These are phyloP conservation scores for Melinaea menophilus DNA, from an alignment of 2,888 invertebrate genomes.

Conservation along the genomic window DNA sequence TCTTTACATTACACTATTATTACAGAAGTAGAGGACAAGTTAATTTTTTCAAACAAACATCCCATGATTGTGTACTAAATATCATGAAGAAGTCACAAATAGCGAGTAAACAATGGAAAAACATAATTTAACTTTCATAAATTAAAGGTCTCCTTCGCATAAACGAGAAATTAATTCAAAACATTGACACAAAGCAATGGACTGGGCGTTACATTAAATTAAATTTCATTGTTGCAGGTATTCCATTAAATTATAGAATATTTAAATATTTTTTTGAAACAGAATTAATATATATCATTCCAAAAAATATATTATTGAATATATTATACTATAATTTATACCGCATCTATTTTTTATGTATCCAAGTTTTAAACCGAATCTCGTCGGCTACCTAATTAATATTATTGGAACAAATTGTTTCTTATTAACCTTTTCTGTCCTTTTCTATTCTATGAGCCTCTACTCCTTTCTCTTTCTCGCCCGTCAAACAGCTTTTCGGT, in stretches of 20 bases:
- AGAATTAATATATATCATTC: neutral
- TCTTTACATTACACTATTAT: too few species aligned
- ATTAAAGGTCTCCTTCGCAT: too few species aligned
- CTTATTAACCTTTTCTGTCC: slow-evolving; percentile 48
- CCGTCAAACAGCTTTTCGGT: slow-evolving; percentile 45
- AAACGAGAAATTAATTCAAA: too few species aligned
- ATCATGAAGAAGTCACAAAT: neutral
- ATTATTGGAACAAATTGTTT: slow-evolving; percentile 62
- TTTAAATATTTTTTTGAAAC: neutral
- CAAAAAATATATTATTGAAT: too few species aligned
- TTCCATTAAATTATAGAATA: neutral
- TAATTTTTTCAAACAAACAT: too few species aligned
- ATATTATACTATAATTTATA: too few species aligned
- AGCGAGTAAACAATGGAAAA: neutral
- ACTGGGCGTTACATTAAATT: slow-evolving; percentile 5
- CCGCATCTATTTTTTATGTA: too few species aligned
- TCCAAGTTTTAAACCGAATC: slow-evolving; percentile 36
- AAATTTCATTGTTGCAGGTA: neutral
- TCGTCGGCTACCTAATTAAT: slow-evolving; percentile 50
- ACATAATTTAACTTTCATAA: too few species aligned
- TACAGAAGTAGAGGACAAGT: too few species aligned
- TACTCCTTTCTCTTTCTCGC: slow-evolving; percentile 20
- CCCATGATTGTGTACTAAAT: neutral
- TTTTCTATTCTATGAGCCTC: slow-evolving; percentile 28
- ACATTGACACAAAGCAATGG: slow-evolving; percentile 14